Conservation (phyloP, 2,888 invertebrate genomes). For the Blomia tropicalis region DNA sequence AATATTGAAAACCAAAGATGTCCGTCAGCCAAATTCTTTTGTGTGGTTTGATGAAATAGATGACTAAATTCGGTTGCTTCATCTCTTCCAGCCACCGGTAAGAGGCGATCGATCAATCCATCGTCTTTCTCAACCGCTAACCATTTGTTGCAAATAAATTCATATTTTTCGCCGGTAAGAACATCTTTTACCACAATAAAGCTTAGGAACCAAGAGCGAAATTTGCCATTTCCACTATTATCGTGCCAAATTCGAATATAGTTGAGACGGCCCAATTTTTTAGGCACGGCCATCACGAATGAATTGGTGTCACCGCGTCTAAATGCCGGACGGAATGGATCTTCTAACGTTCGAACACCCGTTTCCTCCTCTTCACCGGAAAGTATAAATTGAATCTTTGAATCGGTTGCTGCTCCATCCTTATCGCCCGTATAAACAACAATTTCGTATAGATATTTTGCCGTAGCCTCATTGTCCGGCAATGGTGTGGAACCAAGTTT, state of each 20-base stretch:
- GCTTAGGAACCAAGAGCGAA: slow-evolving; percentile 37
- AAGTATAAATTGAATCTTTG: slow-evolving; percentile 36
- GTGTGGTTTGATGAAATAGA: slow-evolving; percentile 37
- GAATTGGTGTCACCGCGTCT: slow-evolving; percentile 35
- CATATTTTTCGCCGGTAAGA: slow-evolving; percentile 37
- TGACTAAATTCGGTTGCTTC: slow-evolving; percentile 39
- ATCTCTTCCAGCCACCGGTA: slow-evolving; percentile 39
- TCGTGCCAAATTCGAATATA: slow-evolving; percentile 42
- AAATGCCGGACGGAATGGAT: slow-evolving; percentile 36
- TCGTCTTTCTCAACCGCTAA: slow-evolving; percentile 38
- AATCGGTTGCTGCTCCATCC: slow-evolving; percentile 32
- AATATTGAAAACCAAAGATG: slow-evolving; percentile 43
- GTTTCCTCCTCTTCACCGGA: slow-evolving; percentile 39
- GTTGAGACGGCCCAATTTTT: slow-evolving; percentile 37
- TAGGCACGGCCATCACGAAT: slow-evolving; percentile 37
- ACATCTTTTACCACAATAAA: slow-evolving; percentile 37
- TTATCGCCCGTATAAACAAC: slow-evolving; percentile 37
- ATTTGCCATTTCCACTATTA: slow-evolving; percentile 39
- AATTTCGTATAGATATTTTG: slow-evolving; percentile 40
- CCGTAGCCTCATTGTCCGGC: slow-evolving; percentile 37
- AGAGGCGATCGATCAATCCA: slow-evolving; percentile 37
- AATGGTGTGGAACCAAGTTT: slow-evolving; percentile 37
- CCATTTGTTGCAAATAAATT: slow-evolving; percentile 39
- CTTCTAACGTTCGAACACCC: slow-evolving; percentile 35
- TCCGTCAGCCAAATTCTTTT: slow-evolving; percentile 38